Conservation (phyloP, 2,113 vertebrate species). For the Megaceryle torquata region DNA sequence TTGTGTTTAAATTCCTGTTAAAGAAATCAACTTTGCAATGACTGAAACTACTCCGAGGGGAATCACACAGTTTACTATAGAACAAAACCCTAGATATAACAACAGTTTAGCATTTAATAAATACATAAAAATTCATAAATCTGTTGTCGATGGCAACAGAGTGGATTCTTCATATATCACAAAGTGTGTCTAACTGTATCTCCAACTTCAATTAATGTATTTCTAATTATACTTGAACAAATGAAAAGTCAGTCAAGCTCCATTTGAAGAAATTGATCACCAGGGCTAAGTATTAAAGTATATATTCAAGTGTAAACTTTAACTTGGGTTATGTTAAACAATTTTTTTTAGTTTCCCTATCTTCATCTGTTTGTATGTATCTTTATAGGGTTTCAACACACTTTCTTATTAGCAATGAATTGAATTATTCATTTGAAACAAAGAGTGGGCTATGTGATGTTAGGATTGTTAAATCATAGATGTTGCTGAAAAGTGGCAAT, state of each 20-base stretch:
- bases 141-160: neutral
- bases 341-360: neutral
- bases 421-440: neutral
- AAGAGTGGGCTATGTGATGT: neutral
- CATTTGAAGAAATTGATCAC: neutral
- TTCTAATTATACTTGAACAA: neutral
- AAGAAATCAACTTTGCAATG: neutral
- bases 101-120: neutral
- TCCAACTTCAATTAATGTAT: neutral
- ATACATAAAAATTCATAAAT: neutral
- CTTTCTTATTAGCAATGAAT: neutral
- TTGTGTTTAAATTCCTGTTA: neutral
- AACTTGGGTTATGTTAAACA: neutral
- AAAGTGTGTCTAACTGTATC: neutral
- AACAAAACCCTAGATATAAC: neutral
- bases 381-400: neutral
- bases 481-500: neutral
- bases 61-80: neutral
- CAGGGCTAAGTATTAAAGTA: neutral
- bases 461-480: neutral
- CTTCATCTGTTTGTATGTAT: neutral
- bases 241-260: neutral
- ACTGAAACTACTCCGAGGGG: neutral
- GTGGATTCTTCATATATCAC: neutral
- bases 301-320: neutral